Conservation (phyloP, 1,140 invertebrate species). For the Medauroidea extradentata region DNA sequence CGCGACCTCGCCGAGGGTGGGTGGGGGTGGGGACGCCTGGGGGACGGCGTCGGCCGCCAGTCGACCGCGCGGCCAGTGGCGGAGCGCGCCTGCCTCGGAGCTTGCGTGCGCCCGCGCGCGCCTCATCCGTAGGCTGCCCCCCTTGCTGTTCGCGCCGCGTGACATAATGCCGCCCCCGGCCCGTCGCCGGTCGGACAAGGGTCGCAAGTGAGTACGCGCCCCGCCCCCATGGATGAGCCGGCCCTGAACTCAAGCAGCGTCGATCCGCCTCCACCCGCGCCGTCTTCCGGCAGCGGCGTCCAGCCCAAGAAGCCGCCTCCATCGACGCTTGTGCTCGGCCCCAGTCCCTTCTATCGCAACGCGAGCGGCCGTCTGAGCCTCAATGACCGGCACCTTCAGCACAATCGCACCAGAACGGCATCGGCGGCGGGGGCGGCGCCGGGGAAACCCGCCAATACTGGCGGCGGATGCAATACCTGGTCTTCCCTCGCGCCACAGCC, state of each 20-base stretch:
- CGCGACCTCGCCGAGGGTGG: not conserved
- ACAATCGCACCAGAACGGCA: not conserved
- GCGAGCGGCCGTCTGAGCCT: constrained; percentile 8
- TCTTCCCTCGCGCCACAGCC: not conserved
- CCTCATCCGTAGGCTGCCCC: not conserved
- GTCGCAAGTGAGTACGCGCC: too few species aligned
- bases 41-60: not conserved
- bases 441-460: not conserved
- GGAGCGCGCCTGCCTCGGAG: not conserved
- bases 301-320: not conserved
- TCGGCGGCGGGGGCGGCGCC: not conserved
- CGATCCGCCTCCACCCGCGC: too few species aligned
- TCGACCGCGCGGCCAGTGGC: not conserved
- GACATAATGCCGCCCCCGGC: too few species aligned
- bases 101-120: not conserved
- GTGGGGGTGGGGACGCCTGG: not conserved
- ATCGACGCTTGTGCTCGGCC: not conserved
- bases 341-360: constrained; percentile 10
- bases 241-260: too few species aligned
- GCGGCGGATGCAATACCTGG: not conserved
- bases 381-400: constrained; percentile 10
- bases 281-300: too few species aligned
- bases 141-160: not conserved
- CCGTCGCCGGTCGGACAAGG: not conserved
- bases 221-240: too few species aligned